These are phyloP conservation scores for Chroicocephalus ridibundus DNA, from an alignment of 2,113 vertebrate genomes.

Conservation along the genomic window DNA sequence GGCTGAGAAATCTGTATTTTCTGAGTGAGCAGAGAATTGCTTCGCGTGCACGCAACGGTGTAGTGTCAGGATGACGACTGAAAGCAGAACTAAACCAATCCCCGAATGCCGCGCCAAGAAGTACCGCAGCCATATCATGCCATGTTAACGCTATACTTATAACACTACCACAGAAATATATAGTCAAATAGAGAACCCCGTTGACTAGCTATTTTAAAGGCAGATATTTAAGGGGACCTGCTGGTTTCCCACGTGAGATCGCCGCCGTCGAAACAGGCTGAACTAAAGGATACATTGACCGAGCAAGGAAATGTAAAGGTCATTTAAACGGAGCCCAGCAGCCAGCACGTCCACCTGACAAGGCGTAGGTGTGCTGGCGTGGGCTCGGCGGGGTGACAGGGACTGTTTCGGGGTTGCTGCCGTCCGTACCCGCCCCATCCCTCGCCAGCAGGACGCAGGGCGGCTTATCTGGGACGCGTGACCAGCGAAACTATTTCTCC, in stretches of 20 bases:
- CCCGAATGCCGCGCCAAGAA: neutral
- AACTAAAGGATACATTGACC: neutral
- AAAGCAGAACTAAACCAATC: neutral
- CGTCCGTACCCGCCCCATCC: rapidly evolving
- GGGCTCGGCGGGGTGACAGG: neutral
- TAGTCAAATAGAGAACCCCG: rapidly evolving
- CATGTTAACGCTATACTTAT: too few relatives aligned
- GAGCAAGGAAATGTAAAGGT: neutral
- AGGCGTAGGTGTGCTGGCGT: neutral
- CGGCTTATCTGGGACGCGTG: neutral
- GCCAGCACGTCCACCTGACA: neutral
- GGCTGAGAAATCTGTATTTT: neutral
- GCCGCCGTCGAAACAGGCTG: neutral
- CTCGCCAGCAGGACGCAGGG: neutral
- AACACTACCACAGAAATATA: neutral
- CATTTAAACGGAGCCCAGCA: neutral
- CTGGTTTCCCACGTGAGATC: neutral
- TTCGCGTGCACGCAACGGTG: rapidly evolving
- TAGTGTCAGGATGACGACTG: neutral
- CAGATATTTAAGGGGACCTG: neutral
- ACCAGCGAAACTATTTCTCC: neutral
- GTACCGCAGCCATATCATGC: neutral
- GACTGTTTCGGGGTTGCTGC: neutral
- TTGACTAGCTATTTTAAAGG: neutral
- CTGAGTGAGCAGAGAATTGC: neutral